phyloP scores from a whole-genome alignment of 1,140 invertebrate species.

The Pissodes strobi region DNA sequence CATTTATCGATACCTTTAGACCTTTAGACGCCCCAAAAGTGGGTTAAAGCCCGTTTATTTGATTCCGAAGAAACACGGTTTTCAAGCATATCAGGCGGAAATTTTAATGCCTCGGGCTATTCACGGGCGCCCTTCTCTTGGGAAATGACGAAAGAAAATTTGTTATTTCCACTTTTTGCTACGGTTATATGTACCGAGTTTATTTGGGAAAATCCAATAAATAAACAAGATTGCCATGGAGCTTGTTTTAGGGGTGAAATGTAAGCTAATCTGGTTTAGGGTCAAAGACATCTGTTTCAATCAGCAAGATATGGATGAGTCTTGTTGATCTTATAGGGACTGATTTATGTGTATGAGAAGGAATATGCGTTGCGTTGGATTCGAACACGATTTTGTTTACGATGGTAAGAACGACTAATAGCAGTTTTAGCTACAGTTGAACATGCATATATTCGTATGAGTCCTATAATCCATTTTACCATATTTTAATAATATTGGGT shows the following conservation, averaged over 20 bases:
- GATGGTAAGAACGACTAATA: too few relatives aligned
- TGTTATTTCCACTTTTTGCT: conserved; percentile 28
- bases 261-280: conserved; percentile 31
- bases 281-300: conserved; percentile 1
- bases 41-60: too few relatives aligned
- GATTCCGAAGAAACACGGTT: conserved; percentile 1
- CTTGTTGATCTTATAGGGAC: too few relatives aligned
- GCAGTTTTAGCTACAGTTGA: too few relatives aligned
- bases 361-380: too few relatives aligned
- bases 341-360: too few relatives aligned
- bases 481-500: too few relatives aligned
- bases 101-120: conserved; percentile 20
- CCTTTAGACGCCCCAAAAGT: too few relatives aligned
- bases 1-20: too few relatives aligned
- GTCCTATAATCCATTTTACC: too few relatives aligned
- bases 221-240: conserved; percentile 30
- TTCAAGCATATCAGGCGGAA: background rate
- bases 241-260: conserved; percentile 30
- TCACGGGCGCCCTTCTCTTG: conserved; percentile 1
- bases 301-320: background rate
- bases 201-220: conserved; percentile 36
- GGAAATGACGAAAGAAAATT: conserved; percentile 32
- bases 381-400: too few relatives aligned
- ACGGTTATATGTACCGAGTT: conserved; percentile 18
- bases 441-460: too few relatives aligned